phyloP scores from a whole-genome alignment of 2,113 vertebrate species.

The Sigmodon hispidus region DNA sequence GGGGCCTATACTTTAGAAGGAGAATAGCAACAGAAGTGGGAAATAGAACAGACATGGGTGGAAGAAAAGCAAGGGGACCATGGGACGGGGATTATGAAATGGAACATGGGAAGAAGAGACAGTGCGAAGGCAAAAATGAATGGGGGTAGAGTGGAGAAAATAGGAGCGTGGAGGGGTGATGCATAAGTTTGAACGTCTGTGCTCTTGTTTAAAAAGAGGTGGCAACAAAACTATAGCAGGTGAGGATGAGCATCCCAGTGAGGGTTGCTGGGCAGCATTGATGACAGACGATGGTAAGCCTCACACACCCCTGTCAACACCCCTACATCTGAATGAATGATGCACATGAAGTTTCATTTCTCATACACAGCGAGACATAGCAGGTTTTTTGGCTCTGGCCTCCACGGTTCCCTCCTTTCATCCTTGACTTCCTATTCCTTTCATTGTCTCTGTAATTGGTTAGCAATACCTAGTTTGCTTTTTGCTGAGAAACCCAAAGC shows the following conservation, averaged over 20 bases:
- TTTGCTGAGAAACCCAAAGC: neutral
- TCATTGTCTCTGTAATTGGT: no score
- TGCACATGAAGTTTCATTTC: accelerated
- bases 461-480: neutral
- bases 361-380: neutral
- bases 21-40: neutral
- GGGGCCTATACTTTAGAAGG: neutral
- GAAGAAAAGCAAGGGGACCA: no score
- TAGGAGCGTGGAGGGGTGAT: accelerated
- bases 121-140: accelerated
- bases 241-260: neutral
- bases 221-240: accelerated
- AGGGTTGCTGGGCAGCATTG: no score
- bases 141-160: accelerated
- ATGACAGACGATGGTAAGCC: neutral
- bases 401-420: neutral
- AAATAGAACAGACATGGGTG: neutral
- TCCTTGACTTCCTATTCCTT: neutral
- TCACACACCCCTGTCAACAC: accelerated
- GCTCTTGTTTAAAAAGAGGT: neutral
- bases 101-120: neutral
- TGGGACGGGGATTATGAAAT: neutral
- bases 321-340: accelerated
- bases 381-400: neutral
- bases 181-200: neutral